These are phyloP conservation scores for Hystrix cristata DNA, from an alignment of 2,113 vertebrate genomes.

Conservation along the genomic window DNA sequence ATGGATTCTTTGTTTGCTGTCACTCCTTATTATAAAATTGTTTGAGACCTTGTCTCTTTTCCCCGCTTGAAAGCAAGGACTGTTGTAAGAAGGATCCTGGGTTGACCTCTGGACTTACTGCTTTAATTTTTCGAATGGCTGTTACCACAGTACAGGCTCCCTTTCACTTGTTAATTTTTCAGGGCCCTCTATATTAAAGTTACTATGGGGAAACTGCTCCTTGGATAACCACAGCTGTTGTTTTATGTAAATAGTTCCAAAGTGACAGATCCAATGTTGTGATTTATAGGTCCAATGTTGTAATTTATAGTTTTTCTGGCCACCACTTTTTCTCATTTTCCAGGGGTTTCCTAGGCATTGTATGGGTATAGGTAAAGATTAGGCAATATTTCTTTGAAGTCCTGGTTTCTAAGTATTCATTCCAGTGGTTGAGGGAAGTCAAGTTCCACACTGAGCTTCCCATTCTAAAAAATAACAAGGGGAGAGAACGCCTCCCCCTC, in stretches of 20 bases:
- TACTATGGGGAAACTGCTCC: neutral
- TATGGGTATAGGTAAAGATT: neutral
- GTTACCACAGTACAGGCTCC: neutral
- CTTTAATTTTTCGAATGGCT: neutral
- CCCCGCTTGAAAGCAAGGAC: neutral
- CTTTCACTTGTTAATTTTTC: neutral
- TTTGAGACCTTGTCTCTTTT: neutral
- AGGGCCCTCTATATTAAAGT: neutral
- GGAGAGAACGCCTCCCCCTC: neutral
- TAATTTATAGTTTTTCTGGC: neutral
- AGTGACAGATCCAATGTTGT: neutral
- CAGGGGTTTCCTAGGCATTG: neutral
- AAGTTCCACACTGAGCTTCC: neutral
- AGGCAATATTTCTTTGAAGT: neutral
- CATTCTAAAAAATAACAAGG: neutral
- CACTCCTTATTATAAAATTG: neutral
- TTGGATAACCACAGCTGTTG: neutral
- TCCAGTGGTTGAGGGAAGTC: neutral
- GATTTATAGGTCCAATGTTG: neutral
- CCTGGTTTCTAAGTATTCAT: neutral
- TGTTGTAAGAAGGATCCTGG: neutral
- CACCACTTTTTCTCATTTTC: neutral
- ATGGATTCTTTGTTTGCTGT: neutral
- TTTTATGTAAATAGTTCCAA: neutral
- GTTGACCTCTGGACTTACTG: neutral